phyloP scores from a whole-genome alignment of 2,888 invertebrate species.

The Portevinia maculata region DNA sequence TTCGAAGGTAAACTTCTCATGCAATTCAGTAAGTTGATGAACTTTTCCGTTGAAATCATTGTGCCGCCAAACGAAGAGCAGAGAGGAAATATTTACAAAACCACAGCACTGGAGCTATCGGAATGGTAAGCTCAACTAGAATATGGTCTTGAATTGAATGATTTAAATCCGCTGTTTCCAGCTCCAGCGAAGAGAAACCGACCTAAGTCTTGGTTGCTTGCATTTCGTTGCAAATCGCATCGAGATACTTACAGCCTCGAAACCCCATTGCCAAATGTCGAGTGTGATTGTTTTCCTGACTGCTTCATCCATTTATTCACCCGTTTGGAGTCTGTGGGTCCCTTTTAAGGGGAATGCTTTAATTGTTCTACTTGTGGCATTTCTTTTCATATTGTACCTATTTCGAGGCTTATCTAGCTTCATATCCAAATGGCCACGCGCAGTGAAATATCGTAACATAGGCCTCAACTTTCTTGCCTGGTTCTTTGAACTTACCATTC shows the following conservation, averaged over 20 bases:
- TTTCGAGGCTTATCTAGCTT: background rate
- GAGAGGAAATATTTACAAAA: slow-evolving; percentile 22
- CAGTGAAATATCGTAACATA: background rate
- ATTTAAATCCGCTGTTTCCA: background rate
- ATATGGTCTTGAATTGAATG: too few relatives aligned
- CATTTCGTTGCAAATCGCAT: background rate
- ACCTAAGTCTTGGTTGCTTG: slow-evolving; percentile 6
- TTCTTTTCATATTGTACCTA: slow-evolving; percentile 15
- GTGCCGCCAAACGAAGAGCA: slow-evolving; percentile 40
- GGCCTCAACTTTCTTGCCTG: slow-evolving; percentile 25
- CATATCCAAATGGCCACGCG: background rate
- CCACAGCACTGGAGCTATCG: too few relatives aligned
- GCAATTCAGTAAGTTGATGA: too few relatives aligned
- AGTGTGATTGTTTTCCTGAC: background rate
- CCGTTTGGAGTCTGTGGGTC: background rate
- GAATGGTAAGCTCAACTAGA: slow-evolving; percentile 3
- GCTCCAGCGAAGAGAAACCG: slow-evolving; percentile 6
- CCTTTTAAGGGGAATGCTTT: background rate
- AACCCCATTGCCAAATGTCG: background rate
- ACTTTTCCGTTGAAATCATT: slow-evolving; percentile 73
- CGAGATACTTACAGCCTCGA: background rate
- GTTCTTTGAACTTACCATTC: slow-evolving; percentile 70
- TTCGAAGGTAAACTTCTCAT: too few relatives aligned
- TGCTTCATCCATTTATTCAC: background rate
- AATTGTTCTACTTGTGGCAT: background rate